phyloP scores from a whole-genome alignment of 2,888 invertebrate genomes.

The Aradus depressus region DNA sequence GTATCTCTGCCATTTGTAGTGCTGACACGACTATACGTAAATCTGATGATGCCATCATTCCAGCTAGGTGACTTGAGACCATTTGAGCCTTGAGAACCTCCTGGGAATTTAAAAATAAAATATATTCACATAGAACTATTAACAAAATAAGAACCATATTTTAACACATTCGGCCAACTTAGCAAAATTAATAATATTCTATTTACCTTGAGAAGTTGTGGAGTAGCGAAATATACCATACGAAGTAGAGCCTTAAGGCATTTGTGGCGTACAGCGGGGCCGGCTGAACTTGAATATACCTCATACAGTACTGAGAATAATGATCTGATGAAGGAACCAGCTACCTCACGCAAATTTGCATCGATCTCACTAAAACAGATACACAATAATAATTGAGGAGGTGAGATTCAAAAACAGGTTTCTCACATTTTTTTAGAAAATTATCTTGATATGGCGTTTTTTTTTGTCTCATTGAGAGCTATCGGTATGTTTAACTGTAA shows the following conservation, averaged over 20 bases:
- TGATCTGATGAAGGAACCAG: conserved; percentile 58
- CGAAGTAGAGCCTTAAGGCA: conserved; percentile 89
- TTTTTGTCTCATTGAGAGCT: too few species aligned
- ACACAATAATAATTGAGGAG: not conserved
- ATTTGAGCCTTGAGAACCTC: conserved; percentile 55
- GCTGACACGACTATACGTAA: conserved; percentile 93
- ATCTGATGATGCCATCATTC: conserved; percentile 96
- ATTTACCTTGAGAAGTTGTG: conserved; percentile 60
- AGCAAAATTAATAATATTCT: not conserved
- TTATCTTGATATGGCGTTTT: too few species aligned
- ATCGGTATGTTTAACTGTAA: too few species aligned
- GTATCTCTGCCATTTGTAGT: conserved; percentile 89
- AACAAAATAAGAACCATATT: not conserved
- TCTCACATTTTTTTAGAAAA: too few species aligned
- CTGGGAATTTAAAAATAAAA: conserved; percentile 29
- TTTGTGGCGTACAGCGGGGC: conserved; percentile 93
- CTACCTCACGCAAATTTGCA: conserved; percentile 54
- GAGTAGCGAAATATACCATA: conserved; percentile 90
- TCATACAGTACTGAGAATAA: conserved; percentile 92
- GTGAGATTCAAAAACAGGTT: too few species aligned
- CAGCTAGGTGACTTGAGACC: conserved; percentile 93
- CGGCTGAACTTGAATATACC: conserved; percentile 96
- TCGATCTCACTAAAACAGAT: conserved; percentile 47
- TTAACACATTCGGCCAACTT: not conserved
- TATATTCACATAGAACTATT: not conserved